These are phyloP conservation scores for Linurgus olivaceus DNA, from an alignment of 2,797 vertebrate genomes.

Conservation along the genomic window DNA sequence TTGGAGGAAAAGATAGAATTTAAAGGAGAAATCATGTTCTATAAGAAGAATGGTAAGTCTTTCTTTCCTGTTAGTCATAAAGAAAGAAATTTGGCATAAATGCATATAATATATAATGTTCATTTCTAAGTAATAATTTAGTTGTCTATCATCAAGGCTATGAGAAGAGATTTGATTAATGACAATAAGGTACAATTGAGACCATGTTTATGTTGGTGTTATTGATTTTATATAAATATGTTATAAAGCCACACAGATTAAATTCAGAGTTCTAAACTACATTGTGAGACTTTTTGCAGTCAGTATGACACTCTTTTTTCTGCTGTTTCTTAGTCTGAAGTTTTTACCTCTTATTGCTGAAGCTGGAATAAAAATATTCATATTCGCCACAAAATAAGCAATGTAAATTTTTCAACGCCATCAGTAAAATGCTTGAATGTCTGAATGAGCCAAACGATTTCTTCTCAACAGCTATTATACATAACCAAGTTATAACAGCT, in stretches of 20 bases:
- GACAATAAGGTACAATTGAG: background rate
- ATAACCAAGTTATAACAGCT: background rate
- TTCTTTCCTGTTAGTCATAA: background rate
- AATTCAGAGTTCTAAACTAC: background rate
- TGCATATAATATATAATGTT: background rate
- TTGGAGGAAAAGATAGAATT: constrained; percentile 93
- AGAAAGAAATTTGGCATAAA: background rate
- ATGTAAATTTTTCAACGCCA: background rate
- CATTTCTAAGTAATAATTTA: background rate
- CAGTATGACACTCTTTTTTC: background rate
- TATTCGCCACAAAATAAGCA: background rate
- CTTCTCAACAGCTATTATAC: background rate
- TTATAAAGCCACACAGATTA: background rate
- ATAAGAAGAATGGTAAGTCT: constrained; percentile 90
- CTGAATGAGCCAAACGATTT: background rate
- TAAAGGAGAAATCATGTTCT: constrained; percentile 97
- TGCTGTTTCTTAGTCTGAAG: background rate
- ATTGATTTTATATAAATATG: background rate
- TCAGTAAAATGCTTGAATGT: background rate
- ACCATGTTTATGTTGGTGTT: background rate
- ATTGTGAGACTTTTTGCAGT: background rate
- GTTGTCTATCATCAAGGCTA: background rate
- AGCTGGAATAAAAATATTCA: background rate
- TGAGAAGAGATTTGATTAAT: background rate
- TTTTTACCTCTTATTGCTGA: background rate